Evolutionary conservation across 2,113 vertebrate genomes (phyloP).

Genomic region (Heloderma charlesbogerti): DNA sequence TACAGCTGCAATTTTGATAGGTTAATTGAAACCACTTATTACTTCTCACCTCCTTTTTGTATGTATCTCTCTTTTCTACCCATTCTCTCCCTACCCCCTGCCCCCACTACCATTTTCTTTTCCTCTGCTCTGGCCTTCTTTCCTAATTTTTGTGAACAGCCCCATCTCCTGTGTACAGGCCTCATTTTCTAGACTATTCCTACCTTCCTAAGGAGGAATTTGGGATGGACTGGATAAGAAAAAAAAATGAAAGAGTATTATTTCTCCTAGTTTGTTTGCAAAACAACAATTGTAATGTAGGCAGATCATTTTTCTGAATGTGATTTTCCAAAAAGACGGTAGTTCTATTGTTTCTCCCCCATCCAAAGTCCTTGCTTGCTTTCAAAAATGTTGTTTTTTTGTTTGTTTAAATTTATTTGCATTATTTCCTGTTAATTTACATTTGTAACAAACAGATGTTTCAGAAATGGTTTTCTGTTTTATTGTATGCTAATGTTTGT

Average conservation of each 20-base stretch:
- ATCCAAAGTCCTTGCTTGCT: background rate
- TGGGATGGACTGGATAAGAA: background rate
- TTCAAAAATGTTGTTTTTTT: slow-evolving; percentile 3
- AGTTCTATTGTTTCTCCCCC: background rate
- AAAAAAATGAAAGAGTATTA: background rate
- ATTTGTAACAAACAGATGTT: slow-evolving; percentile 26
- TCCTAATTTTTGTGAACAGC: background rate
- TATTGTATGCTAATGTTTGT: background rate
- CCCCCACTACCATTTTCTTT: too few species aligned
- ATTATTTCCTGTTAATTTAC: slow-evolving; percentile 19
- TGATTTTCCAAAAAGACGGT: background rate
- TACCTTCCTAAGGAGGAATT: background rate
- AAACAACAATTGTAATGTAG: background rate
- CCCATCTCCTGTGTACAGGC: background rate
- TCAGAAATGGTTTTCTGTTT: background rate
- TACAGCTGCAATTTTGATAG: background rate
- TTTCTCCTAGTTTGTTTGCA: background rate
- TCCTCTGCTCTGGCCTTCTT: background rate
- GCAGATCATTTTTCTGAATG: background rate
- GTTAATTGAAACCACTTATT: background rate
- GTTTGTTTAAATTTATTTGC: background rate
- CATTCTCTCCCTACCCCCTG: background rate
- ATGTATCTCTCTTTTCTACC: background rate
- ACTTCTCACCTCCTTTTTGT: background rate
- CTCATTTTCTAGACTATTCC: background rate